These are phyloP conservation scores for Sylvicola cinctus DNA, from an alignment of 2,888 invertebrate species.

Conservation along the genomic window DNA sequence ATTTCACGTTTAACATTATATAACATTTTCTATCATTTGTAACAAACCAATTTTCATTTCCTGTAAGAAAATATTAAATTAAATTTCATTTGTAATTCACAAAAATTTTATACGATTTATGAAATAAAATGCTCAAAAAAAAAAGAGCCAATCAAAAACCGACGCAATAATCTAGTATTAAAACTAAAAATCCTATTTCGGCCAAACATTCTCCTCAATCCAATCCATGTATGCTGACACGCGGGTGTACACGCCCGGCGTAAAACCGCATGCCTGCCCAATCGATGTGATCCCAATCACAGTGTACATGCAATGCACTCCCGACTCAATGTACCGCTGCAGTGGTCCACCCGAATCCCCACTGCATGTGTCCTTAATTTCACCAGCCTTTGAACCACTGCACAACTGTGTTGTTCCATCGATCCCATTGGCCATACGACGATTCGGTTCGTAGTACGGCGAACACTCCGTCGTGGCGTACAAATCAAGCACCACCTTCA, in stretches of 20 bases:
- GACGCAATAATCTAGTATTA: too few species aligned
- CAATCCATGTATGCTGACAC: background rate
- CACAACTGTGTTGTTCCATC: slow-evolving; percentile 29
- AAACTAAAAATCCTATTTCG: background rate
- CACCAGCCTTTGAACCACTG: slow-evolving; percentile 25
- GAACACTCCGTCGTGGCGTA: slow-evolving; percentile 21
- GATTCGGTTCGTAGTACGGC: slow-evolving; percentile 7
- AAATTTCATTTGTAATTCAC: too few species aligned
- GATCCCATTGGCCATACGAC: slow-evolving; percentile 23
- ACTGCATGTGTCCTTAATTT: slow-evolving; percentile 30
- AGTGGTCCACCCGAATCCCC: slow-evolving; percentile 51
- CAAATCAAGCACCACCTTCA: slow-evolving; percentile 29
- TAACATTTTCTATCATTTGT: too few species aligned
- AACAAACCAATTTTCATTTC: too few species aligned
- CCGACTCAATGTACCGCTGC: slow-evolving; percentile 16
- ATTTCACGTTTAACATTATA: too few species aligned
- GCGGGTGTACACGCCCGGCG: background rate
- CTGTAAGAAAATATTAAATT: too few species aligned
- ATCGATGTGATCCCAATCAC: slow-evolving; percentile 31
- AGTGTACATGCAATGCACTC: slow-evolving; percentile 25
- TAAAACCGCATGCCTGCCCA: slow-evolving; percentile 24
- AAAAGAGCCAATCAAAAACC: too few species aligned
- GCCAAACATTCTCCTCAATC: background rate
- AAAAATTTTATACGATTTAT: too few species aligned
- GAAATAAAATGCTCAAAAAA: too few species aligned